Evolutionary conservation across 2,888 invertebrate genomes (phyloP).

Genomic region (Ptilodon capucinus): DNA sequence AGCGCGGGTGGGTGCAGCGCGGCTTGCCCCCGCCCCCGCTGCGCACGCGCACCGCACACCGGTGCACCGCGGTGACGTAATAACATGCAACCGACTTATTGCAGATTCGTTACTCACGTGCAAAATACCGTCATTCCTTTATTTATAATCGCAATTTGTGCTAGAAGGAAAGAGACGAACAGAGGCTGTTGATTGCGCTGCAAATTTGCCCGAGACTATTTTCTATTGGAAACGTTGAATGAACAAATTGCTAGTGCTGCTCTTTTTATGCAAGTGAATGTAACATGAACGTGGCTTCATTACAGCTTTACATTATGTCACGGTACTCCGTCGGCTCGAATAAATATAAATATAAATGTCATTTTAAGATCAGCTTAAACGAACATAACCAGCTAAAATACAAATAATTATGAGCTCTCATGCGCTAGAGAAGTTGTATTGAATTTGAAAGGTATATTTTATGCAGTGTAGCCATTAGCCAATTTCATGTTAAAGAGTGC

Average conservation of each 20-base stretch:
- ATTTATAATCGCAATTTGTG: constrained; percentile 27
- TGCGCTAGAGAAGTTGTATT: constrained; percentile 74
- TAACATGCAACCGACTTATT: constrained; percentile 46
- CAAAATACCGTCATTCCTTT: constrained; percentile 30
- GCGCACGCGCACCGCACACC: constrained; percentile 34
- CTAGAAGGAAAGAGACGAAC: constrained; percentile 33
- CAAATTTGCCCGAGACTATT: constrained; percentile 18
- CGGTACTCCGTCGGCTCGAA: constrained; percentile 49
- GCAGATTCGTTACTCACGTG: constrained; percentile 37
- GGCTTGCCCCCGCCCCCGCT: constrained; percentile 1
- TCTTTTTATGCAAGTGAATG: constrained; percentile 33
- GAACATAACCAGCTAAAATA: constrained; percentile 49
- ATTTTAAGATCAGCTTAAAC: constrained; percentile 47
- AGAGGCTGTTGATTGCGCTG: constrained; percentile 4
- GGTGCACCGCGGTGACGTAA: constrained; percentile 53
- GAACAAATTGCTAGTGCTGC: constrained; percentile 15
- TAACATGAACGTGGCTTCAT: constrained; percentile 34
- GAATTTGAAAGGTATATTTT: constrained; percentile 43
- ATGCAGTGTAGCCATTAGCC: no score
- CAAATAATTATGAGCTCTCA: constrained; percentile 68
- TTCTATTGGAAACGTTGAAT: constrained; percentile 23
- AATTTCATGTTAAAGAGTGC: background rate
- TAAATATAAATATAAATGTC: constrained; percentile 55
- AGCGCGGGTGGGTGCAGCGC: constrained; percentile 3
- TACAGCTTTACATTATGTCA: constrained; percentile 48